These are phyloP conservation scores for Gymnorhina tibicen DNA, from an alignment of 2,113 vertebrate genomes.

Conservation along the genomic window DNA sequence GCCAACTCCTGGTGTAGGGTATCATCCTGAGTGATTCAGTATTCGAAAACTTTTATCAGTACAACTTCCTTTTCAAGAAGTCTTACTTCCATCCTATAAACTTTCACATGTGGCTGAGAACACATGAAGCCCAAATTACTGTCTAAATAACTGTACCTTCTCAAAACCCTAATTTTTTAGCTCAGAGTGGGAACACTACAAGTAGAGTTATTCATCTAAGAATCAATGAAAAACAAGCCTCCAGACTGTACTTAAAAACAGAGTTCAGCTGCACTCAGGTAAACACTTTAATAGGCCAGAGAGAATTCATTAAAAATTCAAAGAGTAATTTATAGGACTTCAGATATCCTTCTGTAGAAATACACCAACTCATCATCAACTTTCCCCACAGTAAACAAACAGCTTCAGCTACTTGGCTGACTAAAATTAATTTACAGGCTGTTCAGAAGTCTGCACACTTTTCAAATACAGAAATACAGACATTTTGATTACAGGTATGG, in stretches of 20 bases:
- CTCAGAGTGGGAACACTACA: background rate
- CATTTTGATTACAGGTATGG: background rate
- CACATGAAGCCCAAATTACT: background rate
- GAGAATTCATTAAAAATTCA: background rate
- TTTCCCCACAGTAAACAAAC: background rate
- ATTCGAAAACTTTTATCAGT: background rate
- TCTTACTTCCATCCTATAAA: background rate
- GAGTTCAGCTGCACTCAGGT: background rate
- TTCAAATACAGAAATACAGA: background rate
- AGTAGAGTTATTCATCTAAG: background rate
- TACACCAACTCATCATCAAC: background rate
- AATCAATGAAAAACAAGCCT: background rate
- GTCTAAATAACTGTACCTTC: background rate
- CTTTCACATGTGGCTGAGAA: background rate
- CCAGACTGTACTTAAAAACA: background rate
- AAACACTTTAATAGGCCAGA: background rate
- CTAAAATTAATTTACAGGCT: background rate
- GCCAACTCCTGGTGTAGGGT: background rate
- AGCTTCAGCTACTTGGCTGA: background rate
- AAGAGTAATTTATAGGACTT: background rate
- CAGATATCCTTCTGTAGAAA: background rate
- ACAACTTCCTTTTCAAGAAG: background rate
- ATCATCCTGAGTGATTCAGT: background rate
- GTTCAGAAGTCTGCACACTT: background rate
- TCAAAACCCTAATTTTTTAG: background rate